A percentile compares a stretch with the other conserved stretches of the same genome.
Conservation (phyloP, 2,888 invertebrate species). For the Strigamia maritima region DNA sequence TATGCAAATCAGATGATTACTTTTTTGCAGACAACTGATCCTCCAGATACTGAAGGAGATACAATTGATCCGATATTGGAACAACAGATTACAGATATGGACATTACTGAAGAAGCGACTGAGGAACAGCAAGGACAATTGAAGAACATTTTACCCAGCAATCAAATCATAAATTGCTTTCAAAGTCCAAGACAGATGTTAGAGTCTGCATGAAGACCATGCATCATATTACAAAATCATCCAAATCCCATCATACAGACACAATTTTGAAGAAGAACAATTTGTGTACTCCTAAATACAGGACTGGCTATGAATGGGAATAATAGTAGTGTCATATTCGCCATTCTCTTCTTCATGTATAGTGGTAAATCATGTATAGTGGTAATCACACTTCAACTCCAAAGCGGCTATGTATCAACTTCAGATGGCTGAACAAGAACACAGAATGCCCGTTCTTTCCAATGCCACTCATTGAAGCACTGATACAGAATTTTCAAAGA, state of each 20-base stretch:
- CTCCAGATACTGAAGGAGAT: no score
- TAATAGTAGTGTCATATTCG: not conserved
- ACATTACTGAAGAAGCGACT: no score
- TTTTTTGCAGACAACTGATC: no score
- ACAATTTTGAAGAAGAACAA: not conserved
- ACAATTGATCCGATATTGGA: no score
- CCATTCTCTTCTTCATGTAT: not conserved
- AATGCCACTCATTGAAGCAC: not conserved
- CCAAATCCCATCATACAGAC: not conserved
- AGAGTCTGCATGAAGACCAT: not conserved
- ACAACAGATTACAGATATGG: no score
- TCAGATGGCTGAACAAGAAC: no score
- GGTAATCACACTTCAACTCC: no score
- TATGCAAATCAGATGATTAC: no score
- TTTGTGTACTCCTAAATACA: no score
- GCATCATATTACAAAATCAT: not conserved
- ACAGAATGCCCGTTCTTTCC: no score
- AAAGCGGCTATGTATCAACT: no score
- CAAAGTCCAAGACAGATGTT: not conserved
- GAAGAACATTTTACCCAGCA: not conserved
- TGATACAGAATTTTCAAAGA: not conserved
- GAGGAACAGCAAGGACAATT: no score
- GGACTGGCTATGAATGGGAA: not conserved
- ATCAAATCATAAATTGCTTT: not conserved
- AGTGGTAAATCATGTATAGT: not conserved